Percentiles rank a stretch among this genome's conserved stretches.
Evolutionary conservation across 2,797 vertebrate genomes (phyloP).

Genomic region (Siniperca undulata): DNA sequence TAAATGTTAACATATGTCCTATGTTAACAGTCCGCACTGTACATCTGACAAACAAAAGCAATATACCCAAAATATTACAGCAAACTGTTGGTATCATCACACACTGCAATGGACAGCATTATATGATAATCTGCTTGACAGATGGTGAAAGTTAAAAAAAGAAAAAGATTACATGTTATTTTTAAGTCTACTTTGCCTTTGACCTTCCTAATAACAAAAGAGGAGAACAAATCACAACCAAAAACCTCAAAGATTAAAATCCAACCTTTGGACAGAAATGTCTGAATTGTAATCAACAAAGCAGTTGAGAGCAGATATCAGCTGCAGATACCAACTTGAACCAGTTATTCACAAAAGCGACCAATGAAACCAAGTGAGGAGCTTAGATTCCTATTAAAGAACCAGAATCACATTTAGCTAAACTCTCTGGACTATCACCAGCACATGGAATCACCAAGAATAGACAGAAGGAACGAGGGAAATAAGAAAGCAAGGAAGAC

Average conservation of each 20-base stretch:
- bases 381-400: background rate
- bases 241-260: background rate
- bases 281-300: background rate
- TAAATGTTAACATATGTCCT: background rate
- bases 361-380: background rate
- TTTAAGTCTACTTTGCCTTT: background rate
- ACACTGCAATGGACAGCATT: background rate
- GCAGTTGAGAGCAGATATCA: background rate
- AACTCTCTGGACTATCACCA: background rate
- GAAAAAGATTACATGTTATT: background rate
- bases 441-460: background rate
- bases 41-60: background rate
- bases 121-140: background rate
- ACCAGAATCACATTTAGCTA: background rate
- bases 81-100: background rate
- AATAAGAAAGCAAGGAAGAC: background rate
- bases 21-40: too few species aligned
- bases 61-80: background rate
- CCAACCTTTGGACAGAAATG: background rate
- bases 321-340: background rate
- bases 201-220: background rate
- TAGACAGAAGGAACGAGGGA: background rate
- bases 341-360: background rate
- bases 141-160: background rate
- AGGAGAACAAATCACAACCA: background rate